Evolutionary conservation across 2,888 invertebrate species (phyloP).

Genomic region (Petrolisthes cinctipes): DNA sequence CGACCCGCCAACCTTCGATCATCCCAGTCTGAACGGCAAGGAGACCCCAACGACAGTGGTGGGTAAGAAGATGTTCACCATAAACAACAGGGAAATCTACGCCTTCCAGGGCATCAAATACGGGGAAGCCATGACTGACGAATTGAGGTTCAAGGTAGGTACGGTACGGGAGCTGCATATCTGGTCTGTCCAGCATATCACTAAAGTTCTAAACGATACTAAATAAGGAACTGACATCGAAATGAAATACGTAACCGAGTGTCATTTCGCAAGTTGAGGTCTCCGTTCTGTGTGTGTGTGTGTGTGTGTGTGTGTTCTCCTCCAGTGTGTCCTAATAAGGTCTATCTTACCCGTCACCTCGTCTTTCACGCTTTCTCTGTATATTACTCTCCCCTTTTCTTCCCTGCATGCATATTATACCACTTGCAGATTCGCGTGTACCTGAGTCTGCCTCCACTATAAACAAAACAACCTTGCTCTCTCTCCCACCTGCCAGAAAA

Average conservation of each 20-base stretch:
- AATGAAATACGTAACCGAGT: not conserved
- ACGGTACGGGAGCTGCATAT: not conserved
- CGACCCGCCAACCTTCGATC: constrained; percentile 6
- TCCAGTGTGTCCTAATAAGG: no score
- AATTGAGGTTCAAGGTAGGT: constrained; percentile 38
- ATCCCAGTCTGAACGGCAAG: constrained; percentile 25
- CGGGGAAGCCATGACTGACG: not conserved
- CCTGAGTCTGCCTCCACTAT: no score
- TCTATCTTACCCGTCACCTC: no score
- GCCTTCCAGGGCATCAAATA: constrained; percentile 47
- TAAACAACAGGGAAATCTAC: constrained; percentile 26
- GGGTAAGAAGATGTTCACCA: constrained; percentile 41
- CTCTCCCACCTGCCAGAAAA: not conserved
- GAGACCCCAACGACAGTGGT: not conserved
- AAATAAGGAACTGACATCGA: no score
- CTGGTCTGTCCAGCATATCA: not conserved
- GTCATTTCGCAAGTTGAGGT: not conserved
- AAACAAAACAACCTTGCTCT: no score
- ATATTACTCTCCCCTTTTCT: no score
- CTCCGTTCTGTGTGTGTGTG: not conserved
- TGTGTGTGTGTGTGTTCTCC: no score
- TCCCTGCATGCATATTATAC: no score
- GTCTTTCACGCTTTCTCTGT: no score
- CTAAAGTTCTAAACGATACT: not conserved
- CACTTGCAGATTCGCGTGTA: no score